phyloP scores from a whole-genome alignment of 2,797 vertebrate species.

The Enteromius treurensis region DNA sequence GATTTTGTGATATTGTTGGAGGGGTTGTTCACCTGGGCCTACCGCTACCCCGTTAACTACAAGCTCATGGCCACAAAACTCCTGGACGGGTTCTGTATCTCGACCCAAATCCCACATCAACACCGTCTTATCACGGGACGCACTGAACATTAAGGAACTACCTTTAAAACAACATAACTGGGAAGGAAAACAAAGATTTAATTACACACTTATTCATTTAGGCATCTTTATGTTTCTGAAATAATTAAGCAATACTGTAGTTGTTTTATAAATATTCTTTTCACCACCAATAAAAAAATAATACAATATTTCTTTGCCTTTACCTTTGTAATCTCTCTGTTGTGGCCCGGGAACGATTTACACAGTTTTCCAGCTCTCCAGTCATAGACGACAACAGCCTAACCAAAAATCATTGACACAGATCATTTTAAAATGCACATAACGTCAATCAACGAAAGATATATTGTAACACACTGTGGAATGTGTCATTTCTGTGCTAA shows the following conservation, averaged over 20 bases:
- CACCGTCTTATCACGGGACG: slow-evolving; percentile 89
- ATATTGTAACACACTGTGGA: neutral
- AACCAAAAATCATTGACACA: slow-evolving; percentile 32
- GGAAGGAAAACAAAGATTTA: slow-evolving; percentile 38
- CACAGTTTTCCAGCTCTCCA: slow-evolving; percentile 87
- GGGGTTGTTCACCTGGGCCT: slow-evolving; percentile 81
- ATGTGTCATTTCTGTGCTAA: neutral
- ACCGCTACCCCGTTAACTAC: slow-evolving; percentile 92
- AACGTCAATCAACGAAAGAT: neutral
- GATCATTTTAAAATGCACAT: neutral
- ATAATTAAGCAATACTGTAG: neutral
- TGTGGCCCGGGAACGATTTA: slow-evolving; percentile 85
- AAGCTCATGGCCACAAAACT: slow-evolving; percentile 87
- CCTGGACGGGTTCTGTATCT: slow-evolving; percentile 79
- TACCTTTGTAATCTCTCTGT: slow-evolving; percentile 94
- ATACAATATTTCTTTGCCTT: slow-evolving; percentile 13
- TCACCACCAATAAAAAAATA: neutral
- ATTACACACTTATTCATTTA: neutral
- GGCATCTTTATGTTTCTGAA: neutral
- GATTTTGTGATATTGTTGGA: neutral
- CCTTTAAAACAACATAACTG: slow-evolving; percentile 84
- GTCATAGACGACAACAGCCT: slow-evolving; percentile 89
- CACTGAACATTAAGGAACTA: slow-evolving; percentile 88
- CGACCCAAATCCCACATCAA: slow-evolving; percentile 90
- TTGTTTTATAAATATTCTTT: neutral